Evolutionary conservation across 2,888 invertebrate species (phyloP).

Genomic region (Odontothrips loti): DNA sequence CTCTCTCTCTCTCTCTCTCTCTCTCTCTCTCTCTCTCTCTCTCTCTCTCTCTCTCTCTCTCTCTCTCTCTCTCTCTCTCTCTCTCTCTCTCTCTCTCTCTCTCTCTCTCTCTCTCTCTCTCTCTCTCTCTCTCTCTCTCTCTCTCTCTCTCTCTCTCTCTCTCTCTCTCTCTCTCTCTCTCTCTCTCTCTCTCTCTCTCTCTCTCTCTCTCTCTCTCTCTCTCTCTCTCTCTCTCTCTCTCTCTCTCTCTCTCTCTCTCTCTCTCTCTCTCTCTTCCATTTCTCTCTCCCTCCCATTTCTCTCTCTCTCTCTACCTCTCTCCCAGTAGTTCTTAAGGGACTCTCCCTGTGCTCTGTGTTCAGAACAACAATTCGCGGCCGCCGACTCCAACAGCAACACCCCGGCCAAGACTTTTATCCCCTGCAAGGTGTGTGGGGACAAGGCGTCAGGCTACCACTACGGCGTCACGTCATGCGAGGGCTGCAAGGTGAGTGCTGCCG

Average conservation of each 20-base stretch:
- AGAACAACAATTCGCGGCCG: constrained; percentile 70
- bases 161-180: not conserved
- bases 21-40: not conserved
- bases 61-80: not conserved
- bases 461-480: constrained; percentile 98
- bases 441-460: constrained; percentile 94
- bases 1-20: not conserved
- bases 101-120: too few relatives aligned
- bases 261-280: not conserved
- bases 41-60: not conserved
- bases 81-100: not conserved
- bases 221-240: too few relatives aligned
- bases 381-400: constrained; percentile 73
- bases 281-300: too few relatives aligned
- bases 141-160: not conserved
- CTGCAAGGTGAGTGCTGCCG: constrained; percentile 74
- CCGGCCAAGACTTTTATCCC: constrained; percentile 81
- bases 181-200: not conserved
- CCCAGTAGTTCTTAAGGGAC: not conserved
- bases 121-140: too few relatives aligned
- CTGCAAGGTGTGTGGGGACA: constrained; percentile 96
- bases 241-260: not conserved
- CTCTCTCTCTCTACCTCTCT: not conserved
- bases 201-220: too few relatives aligned
- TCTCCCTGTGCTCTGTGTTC: constrained; percentile 40